phyloP scores from a whole-genome alignment of 2,888 invertebrate genomes.

The Oscheius onirici region DNA sequence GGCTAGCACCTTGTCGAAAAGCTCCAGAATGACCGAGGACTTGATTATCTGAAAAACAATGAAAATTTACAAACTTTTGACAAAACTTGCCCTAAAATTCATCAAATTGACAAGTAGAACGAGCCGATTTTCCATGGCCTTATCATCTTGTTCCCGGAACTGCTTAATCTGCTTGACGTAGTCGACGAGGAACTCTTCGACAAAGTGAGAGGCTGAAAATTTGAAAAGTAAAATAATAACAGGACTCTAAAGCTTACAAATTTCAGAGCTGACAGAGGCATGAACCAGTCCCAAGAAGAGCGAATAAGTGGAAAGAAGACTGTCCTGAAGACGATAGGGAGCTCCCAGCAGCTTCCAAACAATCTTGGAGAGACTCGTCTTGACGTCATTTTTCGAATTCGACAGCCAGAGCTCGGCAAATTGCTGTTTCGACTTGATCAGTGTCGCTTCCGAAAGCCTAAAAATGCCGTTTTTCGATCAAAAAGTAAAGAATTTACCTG shows the following conservation, averaged over 20 bases:
- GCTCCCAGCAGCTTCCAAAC: constrained; percentile 42
- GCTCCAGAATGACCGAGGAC: constrained; percentile 40
- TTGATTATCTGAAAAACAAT: constrained; percentile 37
- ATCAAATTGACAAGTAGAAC: constrained; percentile 49
- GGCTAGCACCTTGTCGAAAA: constrained; percentile 37
- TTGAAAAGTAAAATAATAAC: not conserved
- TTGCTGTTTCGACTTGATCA: constrained; percentile 48
- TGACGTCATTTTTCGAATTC: constrained; percentile 57
- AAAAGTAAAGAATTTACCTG: constrained; percentile 26
- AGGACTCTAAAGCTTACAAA: constrained; percentile 51
- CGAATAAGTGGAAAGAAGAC: constrained; percentile 46
- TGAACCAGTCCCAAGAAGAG: constrained; percentile 52
- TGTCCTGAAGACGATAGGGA: constrained; percentile 52
- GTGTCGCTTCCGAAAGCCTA: constrained; percentile 51
- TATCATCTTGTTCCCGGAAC: constrained; percentile 41
- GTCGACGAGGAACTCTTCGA: constrained; percentile 54
- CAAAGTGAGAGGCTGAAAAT: constrained; percentile 54
- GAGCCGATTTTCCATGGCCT: constrained; percentile 54
- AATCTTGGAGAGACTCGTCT: constrained; percentile 42
- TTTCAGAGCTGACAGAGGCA: constrained; percentile 52
- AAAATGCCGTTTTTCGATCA: not conserved
- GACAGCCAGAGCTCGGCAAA: constrained; percentile 50
- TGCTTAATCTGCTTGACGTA: constrained; percentile 42
- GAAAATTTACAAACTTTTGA: not conserved
- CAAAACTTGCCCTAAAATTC: constrained; percentile 38